Conservation (phyloP, 2,113 vertebrate species). For the Sinocyclocheilus grahami region DNA sequence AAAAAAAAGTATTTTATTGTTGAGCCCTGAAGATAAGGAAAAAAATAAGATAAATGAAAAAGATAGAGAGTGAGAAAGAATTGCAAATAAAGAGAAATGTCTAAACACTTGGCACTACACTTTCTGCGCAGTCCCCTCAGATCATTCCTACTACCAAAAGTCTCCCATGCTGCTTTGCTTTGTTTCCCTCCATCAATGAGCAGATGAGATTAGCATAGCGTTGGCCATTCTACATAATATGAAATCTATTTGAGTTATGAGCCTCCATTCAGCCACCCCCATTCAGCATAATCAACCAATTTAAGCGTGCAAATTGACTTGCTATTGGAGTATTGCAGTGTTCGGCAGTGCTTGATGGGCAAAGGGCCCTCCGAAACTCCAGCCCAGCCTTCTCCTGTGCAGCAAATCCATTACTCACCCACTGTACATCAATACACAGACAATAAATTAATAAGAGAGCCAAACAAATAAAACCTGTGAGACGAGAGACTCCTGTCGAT, state of each 20-base stretch:
- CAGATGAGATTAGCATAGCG: conserved; percentile 61
- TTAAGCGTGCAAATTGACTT: conserved; percentile 63
- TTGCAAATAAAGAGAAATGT: not conserved
- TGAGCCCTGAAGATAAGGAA: not conserved
- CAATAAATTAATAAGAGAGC: conserved; percentile 62
- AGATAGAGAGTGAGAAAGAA: conserved; percentile 33
- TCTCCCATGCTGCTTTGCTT: conserved; percentile 50
- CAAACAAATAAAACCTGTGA: conserved; percentile 62
- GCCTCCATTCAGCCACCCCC: conserved; percentile 55
- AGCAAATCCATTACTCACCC: conserved; percentile 64
- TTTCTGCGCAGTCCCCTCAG: not conserved
- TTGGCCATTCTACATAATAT: conserved; percentile 55
- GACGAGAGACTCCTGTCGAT: conserved; percentile 54
- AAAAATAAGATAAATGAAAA: not conserved
- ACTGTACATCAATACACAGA: conserved; percentile 68
- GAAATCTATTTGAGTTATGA: conserved; percentile 66
- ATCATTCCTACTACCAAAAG: not conserved
- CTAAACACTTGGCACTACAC: not conserved
- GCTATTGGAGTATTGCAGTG: conserved; percentile 53
- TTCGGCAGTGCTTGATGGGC: conserved; percentile 61
- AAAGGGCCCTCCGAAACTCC: conserved; percentile 55
- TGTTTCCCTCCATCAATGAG: conserved; percentile 44
- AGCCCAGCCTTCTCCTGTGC: conserved; percentile 43
- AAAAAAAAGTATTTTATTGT: not conserved
- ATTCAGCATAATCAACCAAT: conserved; percentile 67